These are phyloP conservation scores for Gymnoscelis rufifasciata DNA, from an alignment of 2,888 invertebrate species.

Conservation along the genomic window DNA sequence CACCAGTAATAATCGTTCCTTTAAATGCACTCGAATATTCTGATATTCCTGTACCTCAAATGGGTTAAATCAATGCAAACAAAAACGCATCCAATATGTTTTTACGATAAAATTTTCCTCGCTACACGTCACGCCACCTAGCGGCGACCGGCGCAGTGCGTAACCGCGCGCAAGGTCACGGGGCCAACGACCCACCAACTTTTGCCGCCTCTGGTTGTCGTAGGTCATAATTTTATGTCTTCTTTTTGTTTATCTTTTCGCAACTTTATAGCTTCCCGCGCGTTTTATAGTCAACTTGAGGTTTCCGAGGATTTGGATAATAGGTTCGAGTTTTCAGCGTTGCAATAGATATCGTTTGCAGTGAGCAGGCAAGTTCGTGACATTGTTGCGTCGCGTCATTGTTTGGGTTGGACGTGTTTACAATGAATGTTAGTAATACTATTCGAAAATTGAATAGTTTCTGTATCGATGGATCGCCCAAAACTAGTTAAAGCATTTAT, in stretches of 20 bases:
- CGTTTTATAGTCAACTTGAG: constrained; percentile 41
- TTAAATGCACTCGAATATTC: too few relatives aligned
- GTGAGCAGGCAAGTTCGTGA: constrained; percentile 1
- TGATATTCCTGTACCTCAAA: too few relatives aligned
- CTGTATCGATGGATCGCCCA: too few relatives aligned
- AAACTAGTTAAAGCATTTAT: too few relatives aligned
- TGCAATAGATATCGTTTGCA: background rate
- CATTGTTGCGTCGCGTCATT: constrained; percentile 4
- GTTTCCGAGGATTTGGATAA: constrained; percentile 5
- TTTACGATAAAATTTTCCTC: background rate
- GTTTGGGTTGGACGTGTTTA: constrained; percentile 3
- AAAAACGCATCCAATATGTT: background rate
- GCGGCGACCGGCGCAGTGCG: constrained; percentile 45
- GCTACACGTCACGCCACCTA: constrained; percentile 57
- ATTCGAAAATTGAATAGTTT: too few relatives aligned
- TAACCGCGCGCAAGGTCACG: constrained; percentile 68
- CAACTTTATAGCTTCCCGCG: constrained; percentile 71
- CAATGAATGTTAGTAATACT: background rate
- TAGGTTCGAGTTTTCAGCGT: background rate
- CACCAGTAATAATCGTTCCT: too few relatives aligned
- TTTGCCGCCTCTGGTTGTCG: constrained; percentile 78
- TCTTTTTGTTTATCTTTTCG: constrained; percentile 79
- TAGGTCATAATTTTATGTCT: constrained; percentile 80
- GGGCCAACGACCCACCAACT: constrained; percentile 76
- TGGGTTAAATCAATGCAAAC: background rate